A percentile compares a stretch with the other conserved stretches of the same genome.
These are phyloP conservation scores for Luidia sarsii DNA, from an alignment of 53 echinoderm and acorn worm genomes.

Conservation along the genomic window DNA sequence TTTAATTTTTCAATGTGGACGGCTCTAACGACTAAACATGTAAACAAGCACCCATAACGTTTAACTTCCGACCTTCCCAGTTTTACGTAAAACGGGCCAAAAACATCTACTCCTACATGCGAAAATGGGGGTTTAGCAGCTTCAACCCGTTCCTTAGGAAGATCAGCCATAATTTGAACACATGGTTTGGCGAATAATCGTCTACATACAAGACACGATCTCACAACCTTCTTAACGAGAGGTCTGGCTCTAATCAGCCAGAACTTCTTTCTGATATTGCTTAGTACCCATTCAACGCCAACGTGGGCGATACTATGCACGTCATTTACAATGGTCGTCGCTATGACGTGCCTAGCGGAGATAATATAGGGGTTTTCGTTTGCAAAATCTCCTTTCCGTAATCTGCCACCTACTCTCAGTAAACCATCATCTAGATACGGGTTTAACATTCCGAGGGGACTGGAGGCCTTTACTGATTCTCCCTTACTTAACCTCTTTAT, in stretches of 20 bases:
- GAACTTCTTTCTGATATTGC: background rate
- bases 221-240: background rate
- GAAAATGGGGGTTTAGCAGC: slow-evolving; percentile 66
- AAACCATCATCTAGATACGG: too few relatives aligned
- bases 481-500: too few relatives aligned
- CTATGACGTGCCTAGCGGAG: background rate
- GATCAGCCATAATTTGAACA: background rate
- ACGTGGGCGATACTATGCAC: background rate
- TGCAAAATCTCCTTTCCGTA: background rate
- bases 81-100: slow-evolving; percentile 63
- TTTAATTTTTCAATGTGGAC: slow-evolving; percentile 51
- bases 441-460: too few relatives aligned
- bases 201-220: background rate
- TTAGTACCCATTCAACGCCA: too few relatives aligned
- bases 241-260: background rate
- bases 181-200: background rate
- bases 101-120: slow-evolving; percentile 44
- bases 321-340: background rate
- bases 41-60: too few relatives aligned
- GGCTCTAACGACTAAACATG: too few relatives aligned
- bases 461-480: too few relatives aligned
- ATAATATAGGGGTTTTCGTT: background rate
- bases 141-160: too few relatives aligned
- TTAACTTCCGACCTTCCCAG: too few relatives aligned
- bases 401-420: too few relatives aligned